Percentiles rank a stretch among this genome's conserved stretches.
Evolutionary conservation across 1,140 invertebrate genomes (phyloP).

Genomic region (Charaxes varanes): DNA sequence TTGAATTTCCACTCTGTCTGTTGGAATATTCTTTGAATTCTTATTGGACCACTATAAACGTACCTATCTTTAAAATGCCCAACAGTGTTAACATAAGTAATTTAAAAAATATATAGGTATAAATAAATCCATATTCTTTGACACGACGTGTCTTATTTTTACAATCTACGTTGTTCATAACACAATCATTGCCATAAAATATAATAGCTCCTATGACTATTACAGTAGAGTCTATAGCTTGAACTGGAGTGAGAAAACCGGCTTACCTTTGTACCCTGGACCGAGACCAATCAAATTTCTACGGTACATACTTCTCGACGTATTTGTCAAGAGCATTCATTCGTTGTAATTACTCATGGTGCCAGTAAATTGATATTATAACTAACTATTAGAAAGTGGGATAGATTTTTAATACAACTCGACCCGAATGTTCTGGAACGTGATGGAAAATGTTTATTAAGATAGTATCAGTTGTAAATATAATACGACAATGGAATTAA

Average conservation of each 20-base stretch:
- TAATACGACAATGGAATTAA: constrained; percentile 48
- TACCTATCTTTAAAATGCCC: too few species aligned
- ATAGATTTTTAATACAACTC: constrained; percentile 13
- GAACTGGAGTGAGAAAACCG: too few species aligned
- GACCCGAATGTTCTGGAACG: constrained; percentile 1
- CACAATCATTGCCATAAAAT: too few species aligned
- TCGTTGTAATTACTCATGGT: constrained; percentile 55
- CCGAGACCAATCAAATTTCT: constrained; percentile 52
- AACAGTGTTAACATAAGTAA: too few species aligned
- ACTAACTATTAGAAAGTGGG: constrained; percentile 54
- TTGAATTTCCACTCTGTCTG: too few species aligned
- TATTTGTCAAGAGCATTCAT: constrained; percentile 57
- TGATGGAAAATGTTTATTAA: constrained; percentile 37
- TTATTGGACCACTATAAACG: too few species aligned
- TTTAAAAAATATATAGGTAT: too few species aligned
- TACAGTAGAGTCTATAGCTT: not conserved
- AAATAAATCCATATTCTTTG: too few species aligned
- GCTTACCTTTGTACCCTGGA: constrained; percentile 15
- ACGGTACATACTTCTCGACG: constrained; percentile 55
- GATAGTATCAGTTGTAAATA: constrained; percentile 54
- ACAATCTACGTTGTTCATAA: too few species aligned
- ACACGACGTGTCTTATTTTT: too few species aligned
- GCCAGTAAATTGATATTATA: constrained; percentile 56
- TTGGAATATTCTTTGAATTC: too few species aligned
- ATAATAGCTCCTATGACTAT: too few species aligned